Conservation (phyloP, 1,140 invertebrate species). For the Trichoplusia ni region DNA sequence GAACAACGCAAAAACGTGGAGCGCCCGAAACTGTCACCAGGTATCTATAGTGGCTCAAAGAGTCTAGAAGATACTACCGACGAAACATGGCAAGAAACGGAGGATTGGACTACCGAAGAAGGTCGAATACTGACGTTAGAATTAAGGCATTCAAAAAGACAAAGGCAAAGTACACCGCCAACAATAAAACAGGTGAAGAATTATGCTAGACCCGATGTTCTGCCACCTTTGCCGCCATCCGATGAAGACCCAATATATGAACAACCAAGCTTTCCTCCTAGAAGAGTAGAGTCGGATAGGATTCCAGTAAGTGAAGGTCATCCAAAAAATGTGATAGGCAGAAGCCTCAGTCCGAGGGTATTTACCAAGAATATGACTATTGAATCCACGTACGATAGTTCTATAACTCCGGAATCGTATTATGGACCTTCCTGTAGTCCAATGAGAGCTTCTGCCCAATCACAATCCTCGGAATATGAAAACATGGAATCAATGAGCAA, state of each 20-base stretch:
- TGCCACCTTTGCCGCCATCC: constrained; percentile 84
- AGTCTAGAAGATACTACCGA: constrained; percentile 50
- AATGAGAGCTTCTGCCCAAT: constrained; percentile 72
- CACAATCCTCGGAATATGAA: constrained; percentile 72
- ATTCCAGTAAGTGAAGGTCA: constrained; percentile 67
- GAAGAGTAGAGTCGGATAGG: constrained; percentile 72
- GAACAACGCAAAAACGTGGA: constrained; percentile 82
- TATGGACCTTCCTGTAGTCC: constrained; percentile 60
- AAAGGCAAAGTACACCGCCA: constrained; percentile 82
- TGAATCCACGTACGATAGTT: constrained; percentile 44
- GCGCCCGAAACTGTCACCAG: constrained; percentile 52
- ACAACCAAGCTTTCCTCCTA: constrained; percentile 82
- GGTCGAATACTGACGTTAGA: constrained; percentile 84
- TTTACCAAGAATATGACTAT: constrained; percentile 55
- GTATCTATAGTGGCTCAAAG: constrained; percentile 54
- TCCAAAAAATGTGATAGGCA: constrained; percentile 85
- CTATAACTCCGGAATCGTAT: constrained; percentile 40
- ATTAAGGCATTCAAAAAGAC: constrained; percentile 86
- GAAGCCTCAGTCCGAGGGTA: constrained; percentile 80
- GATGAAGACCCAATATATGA: constrained; percentile 82
- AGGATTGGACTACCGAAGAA: constrained; percentile 76
- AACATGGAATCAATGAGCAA: constrained; percentile 46
- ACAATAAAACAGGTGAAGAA: constrained; percentile 73
- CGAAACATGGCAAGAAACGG: constrained; percentile 55
- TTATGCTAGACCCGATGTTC: constrained; percentile 84